phyloP scores from a whole-genome alignment of 2,888 invertebrate genomes.

The Agrilus biguttatus region DNA sequence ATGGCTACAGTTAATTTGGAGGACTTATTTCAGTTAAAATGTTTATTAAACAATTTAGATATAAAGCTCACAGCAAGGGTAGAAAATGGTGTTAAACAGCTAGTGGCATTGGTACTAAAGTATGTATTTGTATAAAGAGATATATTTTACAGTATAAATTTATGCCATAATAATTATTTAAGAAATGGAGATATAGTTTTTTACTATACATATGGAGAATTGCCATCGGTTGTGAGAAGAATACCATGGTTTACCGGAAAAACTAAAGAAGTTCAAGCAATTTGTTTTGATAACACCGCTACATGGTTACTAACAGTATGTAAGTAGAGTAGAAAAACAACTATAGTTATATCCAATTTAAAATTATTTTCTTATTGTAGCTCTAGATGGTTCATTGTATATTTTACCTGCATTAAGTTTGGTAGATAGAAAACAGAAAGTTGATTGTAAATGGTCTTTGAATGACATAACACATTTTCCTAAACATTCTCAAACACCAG shows the following conservation, averaged over 20 bases:
- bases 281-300: constrained; percentile 75
- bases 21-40: constrained; percentile 27
- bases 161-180: constrained; percentile 6
- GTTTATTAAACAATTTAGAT: constrained; percentile 26
- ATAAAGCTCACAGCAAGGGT: constrained; percentile 26
- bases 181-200: constrained; percentile 28
- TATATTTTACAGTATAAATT: neutral
- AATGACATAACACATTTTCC: constrained; percentile 41
- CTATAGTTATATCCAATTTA: neutral
- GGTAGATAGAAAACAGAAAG: constrained; percentile 36
- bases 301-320: constrained; percentile 56
- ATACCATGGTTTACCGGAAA: constrained; percentile 29
- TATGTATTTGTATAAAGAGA: constrained; percentile 10
- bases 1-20: constrained; percentile 14
- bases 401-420: constrained; percentile 45
- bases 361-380: constrained; percentile 18
- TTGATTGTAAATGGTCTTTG: constrained; percentile 43
- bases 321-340: constrained; percentile 22
- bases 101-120: constrained; percentile 26
- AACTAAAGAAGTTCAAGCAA: constrained; percentile 40
- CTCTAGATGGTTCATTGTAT: constrained; percentile 42
- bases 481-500: constrained; percentile 23
- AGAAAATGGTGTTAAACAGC: constrained; percentile 30
- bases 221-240: constrained; percentile 25
- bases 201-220: constrained; percentile 29